phyloP scores from a whole-genome alignment of 2,888 invertebrate genomes.

The Dicyrtomina minuta region DNA sequence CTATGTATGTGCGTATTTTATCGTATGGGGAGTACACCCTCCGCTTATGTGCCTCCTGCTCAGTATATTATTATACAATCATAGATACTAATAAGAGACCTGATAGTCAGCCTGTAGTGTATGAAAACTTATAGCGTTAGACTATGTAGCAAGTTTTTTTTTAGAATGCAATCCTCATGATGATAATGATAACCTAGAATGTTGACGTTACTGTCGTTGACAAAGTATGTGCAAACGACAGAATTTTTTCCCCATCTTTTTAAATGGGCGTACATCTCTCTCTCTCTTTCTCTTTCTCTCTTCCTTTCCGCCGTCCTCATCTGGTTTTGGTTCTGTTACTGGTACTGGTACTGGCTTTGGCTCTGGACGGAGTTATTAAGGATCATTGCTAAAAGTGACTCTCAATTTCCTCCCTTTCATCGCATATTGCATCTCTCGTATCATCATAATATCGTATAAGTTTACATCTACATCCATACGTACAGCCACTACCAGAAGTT shows the following conservation, averaged over 20 bases:
- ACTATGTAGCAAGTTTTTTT: too few relatives aligned
- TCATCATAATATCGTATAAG: not conserved
- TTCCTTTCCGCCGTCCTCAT: not conserved
- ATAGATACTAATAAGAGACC: too few relatives aligned
- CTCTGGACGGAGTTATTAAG: slow-evolving; percentile 24
- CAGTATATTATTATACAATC: too few relatives aligned
- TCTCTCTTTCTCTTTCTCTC: slow-evolving; percentile 2
- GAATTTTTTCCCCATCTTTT: slow-evolving; percentile 13
- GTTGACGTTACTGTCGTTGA: not conserved
- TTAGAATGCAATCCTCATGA: too few relatives aligned
- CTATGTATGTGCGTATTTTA: too few relatives aligned
- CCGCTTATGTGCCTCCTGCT: too few relatives aligned
- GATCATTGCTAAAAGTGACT: slow-evolving; percentile 29
- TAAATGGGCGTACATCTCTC: slow-evolving; percentile 13
- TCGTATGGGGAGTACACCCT: too few relatives aligned
- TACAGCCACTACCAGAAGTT: not conserved
- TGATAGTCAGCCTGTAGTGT: too few relatives aligned
- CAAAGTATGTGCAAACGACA: slow-evolving; percentile 29
- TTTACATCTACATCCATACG: not conserved
- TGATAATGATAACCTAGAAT: too few relatives aligned
- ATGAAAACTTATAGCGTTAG: too few relatives aligned
- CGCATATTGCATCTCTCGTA: not conserved
- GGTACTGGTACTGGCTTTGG: too few relatives aligned
- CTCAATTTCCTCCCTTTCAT: slow-evolving; percentile 26
- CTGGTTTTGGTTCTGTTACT: not conserved